Conservation (phyloP, 2,797 vertebrate species). For the Crenuchus spilurus region DNA sequence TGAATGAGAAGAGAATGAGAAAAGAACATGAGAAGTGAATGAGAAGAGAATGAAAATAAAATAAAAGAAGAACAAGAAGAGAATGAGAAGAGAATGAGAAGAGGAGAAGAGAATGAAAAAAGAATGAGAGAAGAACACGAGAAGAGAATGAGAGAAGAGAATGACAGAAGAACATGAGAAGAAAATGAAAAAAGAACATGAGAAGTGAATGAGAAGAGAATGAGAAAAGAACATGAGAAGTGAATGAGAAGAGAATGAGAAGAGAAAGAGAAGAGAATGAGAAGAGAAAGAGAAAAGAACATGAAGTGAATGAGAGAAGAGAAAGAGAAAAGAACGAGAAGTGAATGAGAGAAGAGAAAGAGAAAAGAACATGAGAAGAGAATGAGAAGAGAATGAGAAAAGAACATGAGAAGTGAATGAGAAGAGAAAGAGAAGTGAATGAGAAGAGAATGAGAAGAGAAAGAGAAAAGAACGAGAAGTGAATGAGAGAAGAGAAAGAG, state of each 20-base stretch:
- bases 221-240: background rate
- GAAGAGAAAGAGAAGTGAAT: slow-evolving; percentile 60
- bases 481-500: slow-evolving; percentile 19
- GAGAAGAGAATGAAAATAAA: slow-evolving; percentile 44
- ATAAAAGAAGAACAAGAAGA: slow-evolving; percentile 32
- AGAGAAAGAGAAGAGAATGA: background rate
- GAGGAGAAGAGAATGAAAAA: slow-evolving; percentile 65
- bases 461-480: slow-evolving; percentile 19
- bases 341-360: slow-evolving; percentile 1
- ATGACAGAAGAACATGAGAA: background rate
- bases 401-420: background rate
- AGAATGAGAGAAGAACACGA: slow-evolving; percentile 45
- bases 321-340: slow-evolving; percentile 53
- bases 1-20: too few relatives aligned
- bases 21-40: too few relatives aligned
- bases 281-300: background rate
- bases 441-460: slow-evolving; percentile 62
- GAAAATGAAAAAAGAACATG: background rate
- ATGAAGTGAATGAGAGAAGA: slow-evolving; percentile 9
- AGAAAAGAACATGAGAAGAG: background rate
- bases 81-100: slow-evolving; percentile 23
- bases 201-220: slow-evolving; percentile 63
- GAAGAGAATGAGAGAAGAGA: slow-evolving; percentile 56
- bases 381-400: slow-evolving; percentile 63
- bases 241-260: slow-evolving; percentile 46